Base-by-base conservation (phyloP, 2,888 invertebrate species). In the Pachycephus smyrnensis region DNA sequence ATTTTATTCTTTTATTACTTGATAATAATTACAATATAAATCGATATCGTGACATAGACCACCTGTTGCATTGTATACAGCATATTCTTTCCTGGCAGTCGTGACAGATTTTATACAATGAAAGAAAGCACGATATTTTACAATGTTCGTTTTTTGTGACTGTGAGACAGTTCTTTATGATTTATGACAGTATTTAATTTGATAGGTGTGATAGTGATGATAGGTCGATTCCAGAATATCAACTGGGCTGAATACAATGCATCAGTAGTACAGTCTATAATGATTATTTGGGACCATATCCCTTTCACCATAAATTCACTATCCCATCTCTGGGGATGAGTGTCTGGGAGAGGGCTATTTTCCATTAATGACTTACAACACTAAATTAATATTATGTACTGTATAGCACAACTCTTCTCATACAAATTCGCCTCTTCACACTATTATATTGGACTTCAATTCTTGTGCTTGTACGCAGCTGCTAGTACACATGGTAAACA, bases 251-350 rank as follows among this genome's bases (percentile, higher is more conserved):
- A 9, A 23, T 55, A 55, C 55, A 23, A 55, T 55, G 55, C 55
- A 55, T 23, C 23, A 23, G 55, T 15, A 23, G 55, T 55, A 55
- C 55, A 55, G 23, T 55, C 15, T 55, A 55, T 55, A 23, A 55
- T 55, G 9, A 23, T 55, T 55, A 33, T 75, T 71, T 76, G 84
- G 88, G 88, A 89, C 87, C 81, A 86, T 85, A 90, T 84, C 87
- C 89, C 86, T 90, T 89, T 89, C 89, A 85, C 90, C 88, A 90
- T 89, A 90, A 90, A 90, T 86, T 86, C 90, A 90, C 90, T 90
- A 89, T 89, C 89, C 82, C 87, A 78, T 85, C 89, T 84, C 90
- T 90, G 89, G 86, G 86, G 87, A 90, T 89, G 88, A 90, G 90
- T 90, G 90, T 87, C 82, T 84, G 90, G 87, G 88, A 90, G 87